Conservation (phyloP, 2,113 vertebrate genomes). For the Tupaia tana region DNA sequence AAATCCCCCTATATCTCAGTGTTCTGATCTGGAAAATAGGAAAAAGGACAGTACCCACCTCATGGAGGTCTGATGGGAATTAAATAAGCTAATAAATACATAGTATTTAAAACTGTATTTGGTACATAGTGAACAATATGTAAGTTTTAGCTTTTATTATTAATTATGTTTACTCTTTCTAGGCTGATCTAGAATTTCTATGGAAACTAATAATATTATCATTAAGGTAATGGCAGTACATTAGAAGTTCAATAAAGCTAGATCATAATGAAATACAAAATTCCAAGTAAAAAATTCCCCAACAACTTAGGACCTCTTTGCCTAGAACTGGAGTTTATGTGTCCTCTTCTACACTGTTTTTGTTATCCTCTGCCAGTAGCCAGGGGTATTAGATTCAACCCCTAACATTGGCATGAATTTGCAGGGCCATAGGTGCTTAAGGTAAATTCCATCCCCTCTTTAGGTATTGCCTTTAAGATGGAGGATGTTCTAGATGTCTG, state of each 20-base stretch:
- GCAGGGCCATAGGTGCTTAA: not conserved
- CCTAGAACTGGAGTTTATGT: not conserved
- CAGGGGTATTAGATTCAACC: not conserved
- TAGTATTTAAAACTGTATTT: not conserved
- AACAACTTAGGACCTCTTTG: not conserved
- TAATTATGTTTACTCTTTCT: not conserved
- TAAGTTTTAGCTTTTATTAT: conserved; percentile 33
- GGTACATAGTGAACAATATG: not conserved
- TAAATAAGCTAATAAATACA: not conserved
- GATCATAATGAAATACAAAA: conserved; percentile 12
- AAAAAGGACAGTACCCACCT: not conserved
- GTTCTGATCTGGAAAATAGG: conserved; percentile 12
- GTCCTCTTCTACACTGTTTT: not conserved
- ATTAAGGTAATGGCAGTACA: not conserved
- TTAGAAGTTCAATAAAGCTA: conserved; percentile 51
- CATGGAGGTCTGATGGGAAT: not conserved
- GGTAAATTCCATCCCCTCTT: not conserved
- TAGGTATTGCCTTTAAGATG: not conserved
- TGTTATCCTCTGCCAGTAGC: not conserved
- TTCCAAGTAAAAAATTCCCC: not conserved
- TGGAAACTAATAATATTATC: conserved; percentile 16
- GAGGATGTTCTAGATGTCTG: not conserved
- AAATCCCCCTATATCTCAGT: not conserved
- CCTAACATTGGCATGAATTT: not conserved
- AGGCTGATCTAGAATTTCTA: conserved; percentile 27